Base-by-base conservation (phyloP, 2,797 vertebrate genomes). In the Apogon hyalosoma region DNA sequence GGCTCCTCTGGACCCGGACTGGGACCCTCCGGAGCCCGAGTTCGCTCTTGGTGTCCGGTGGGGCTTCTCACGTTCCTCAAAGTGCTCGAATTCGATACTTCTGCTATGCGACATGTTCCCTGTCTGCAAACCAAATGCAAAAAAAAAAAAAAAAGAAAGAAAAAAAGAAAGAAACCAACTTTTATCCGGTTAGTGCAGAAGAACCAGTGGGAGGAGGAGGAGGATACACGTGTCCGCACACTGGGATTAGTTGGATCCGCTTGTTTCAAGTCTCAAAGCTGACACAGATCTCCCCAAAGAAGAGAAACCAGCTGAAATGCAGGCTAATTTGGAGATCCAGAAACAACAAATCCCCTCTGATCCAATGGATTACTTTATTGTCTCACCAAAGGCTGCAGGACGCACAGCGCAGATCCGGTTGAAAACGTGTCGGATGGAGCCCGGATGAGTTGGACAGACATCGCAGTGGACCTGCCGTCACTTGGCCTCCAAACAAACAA, bases 1-100 rank as follows among this genome's bases (percentile, higher is more conserved):
- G 0, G 95, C 96, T 64, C 92, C 96, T 64, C 92, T 88, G 77
- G 94, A 93, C 21, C 95, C 95, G 2, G 93, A 86, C 53, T 93
- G 91, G 49, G 93, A 94, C 13, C 92, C 94, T 1, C 92, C 94
- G 1, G 95, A 86, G 66, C 89, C 90, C 0, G 94, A 88, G 7
- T 86, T 79, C 60, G 82, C 85, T 47, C 83, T 88, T 2, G 90
- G 85, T 9, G 95, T 88, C 75, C 95, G 93, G 28, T 92, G 92
- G 55, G 92, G 91, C 90, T 95, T 96, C 84, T 97, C 96, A 64
- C 97, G 92, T 51, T 98, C 98, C 75, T 98, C 96, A 42, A 99
- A 99, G 84, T 99, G 97, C 82, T 99, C 97, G 80, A 96, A 94
- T 82, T 99, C 97, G 21, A 98, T 95, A 73, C 94, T 96, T 86